Evolutionary conservation across 2,113 vertebrate species (phyloP), one percentile per base, ranked within the genome.

Genomic region (Cyprinodon tularosa): DNA sequence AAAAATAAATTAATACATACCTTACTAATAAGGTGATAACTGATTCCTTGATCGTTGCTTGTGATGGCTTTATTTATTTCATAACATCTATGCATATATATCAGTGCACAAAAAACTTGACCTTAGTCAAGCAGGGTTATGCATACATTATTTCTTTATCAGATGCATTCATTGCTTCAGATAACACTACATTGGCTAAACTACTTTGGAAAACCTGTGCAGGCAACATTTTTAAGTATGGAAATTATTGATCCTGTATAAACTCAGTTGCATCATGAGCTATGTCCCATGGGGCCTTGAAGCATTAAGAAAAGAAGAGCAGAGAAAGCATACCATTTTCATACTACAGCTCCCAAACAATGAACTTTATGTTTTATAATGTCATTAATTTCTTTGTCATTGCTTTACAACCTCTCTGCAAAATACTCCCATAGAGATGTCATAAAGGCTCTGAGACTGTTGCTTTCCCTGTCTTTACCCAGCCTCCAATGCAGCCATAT

Each of bases 11-110:
- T 66, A 59, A 50, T 68, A 60, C 45, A 68, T 90, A 29, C 29
- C 29, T 87, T 89, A 74, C 84, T 83, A 81, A 89, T 89, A 89
- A 89, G 93, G 91, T 93, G 91, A 94, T 93, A 93, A 92, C 91
- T 94, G 88, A 91, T 83, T 88, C 57, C 59, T 77, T 44, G 86
- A 92, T 91, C 88, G 91, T 91, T 91, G 91, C 91, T 92, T 76
- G 83, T 45, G 72, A 68, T 72, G 72, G 79, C 57, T 80, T 71
- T 15, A 66, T 62, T 74, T 81, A 72, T 82, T 86, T 65, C 80
- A 85, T 29, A 29, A 29, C 29, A 29, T 29, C 29, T 29, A 29
- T 29, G 29, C 29, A 29, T 29, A 29, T 29, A 88, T 79, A 83
- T 71, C 79, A 80, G 45, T 73, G 74, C 89, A 64, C 71, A 73